Base-by-base conservation (phyloP, 2,888 invertebrate species). In the Ochropleura leucogaster region DNA sequence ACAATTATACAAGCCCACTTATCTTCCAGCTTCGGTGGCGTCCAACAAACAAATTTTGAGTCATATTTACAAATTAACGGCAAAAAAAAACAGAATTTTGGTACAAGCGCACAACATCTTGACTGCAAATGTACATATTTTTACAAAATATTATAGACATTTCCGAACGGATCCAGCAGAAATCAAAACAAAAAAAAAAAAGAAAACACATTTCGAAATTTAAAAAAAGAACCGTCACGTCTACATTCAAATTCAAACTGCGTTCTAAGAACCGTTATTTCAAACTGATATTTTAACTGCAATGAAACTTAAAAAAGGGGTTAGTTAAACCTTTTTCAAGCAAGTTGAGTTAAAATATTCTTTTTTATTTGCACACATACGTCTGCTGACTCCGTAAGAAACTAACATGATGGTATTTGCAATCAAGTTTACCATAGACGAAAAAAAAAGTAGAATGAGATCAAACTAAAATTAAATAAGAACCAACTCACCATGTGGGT, bases 81-180 rank as follows among this genome's bases (percentile, higher is more conserved):
- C 74, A 66, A 79, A 85, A 77, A 85, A 79, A 85, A 80, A 87
- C 74, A 80, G 70, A 87, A 87, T 85, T 87, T 87, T 87, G 87
- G 87, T 87, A 80, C 85, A 85, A 87, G 83, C 87, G 79, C 68
- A 68, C 76, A 70, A 66, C 71, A 53, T 62, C 49, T 51, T 55
- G 60, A 75, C 86, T 78, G 79, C 82, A 82, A 65, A 74, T 30
- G 0, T 82, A 76, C 77, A 82, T 84, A 82, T 82, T 84, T 82
- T 82, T 84, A 84, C 82, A 82, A 82, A 82, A 84, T 82, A 82
- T 60, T 20, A 4, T 55, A 69, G 40, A 72, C 12, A 16, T 53
- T 12, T 42, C 12, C 47, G 55, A 40, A 49, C 49, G 51, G 59
- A 14, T 51, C 53, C 18, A 60, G 68, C 68, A 80, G 71, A 84